Base-by-base conservation (phyloP, 2,888 invertebrate genomes). In the Chydorus sphaericus region DNA sequence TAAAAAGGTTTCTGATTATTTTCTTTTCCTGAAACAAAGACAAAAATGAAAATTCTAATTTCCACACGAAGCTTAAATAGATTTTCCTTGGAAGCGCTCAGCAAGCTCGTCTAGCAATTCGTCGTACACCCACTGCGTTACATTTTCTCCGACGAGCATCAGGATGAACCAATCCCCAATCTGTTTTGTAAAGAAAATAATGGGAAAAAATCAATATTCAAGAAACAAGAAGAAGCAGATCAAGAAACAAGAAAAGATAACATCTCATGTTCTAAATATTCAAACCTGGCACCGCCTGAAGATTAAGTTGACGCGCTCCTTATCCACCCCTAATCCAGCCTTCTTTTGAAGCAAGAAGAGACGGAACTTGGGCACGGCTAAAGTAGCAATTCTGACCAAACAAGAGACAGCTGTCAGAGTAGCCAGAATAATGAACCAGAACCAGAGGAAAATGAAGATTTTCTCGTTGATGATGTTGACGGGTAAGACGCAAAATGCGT, bases 241-340 rank as follows among this genome's bases (percentile, higher is more conserved):
- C n/a, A n/a, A n/a, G n/a, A n/a, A n/a, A n/a, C n/a, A n/a, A n/a
- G n/a, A n/a, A n/a, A n/a, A n/a, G n/a, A n/a, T n/a, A n/a, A n/a
- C n/a, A n/a, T n/a, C n/a, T n/a, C n/a, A n/a, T n/a, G n/a, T n/a
- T n/a, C n/a, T n/a, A n/a, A n/a, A n/a, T n/a, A n/a, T n/a, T n/a
- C n/a, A n/a, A n/a, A n/a, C n/a, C n/a, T 59, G 50, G 30, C 58
- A 55, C 11, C 38, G 39, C 11, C 52, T 28, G 26, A 61, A 55
- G 5, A 60, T 29, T 1, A 56, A 48, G 7, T 57, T 48, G 8
- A 62, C 37, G 38, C 59, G 55, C 38, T 56, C 58, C 18, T 7
- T 16, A 26, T 53, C 37, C 1, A 38, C 5, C 14, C 10, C 23
- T 14, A 50, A 33, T 75, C 86, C 87, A 59, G 85, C 76, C 29